Percentiles rank a stretch among this genome's conserved stretches.
phyloP scores from a whole-genome alignment of 2,888 invertebrate genomes.

The Acanthoscelides obtectus region DNA sequence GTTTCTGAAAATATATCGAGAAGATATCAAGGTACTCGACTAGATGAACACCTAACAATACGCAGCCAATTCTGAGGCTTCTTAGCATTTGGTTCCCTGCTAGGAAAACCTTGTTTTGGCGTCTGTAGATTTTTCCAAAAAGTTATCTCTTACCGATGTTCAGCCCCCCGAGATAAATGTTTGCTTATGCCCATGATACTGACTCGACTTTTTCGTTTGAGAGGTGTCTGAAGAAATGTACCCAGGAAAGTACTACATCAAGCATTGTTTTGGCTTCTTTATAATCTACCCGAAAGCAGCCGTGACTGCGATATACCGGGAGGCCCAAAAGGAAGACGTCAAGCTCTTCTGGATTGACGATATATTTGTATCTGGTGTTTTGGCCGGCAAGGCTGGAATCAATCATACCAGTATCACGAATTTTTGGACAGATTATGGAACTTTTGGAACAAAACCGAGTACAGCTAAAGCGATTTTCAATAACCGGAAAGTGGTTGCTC shows the following conservation, averaged over 20 bases:
- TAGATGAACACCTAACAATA: too few species aligned
- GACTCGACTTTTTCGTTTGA: too few species aligned
- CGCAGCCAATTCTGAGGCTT: too few species aligned
- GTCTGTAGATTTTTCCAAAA: too few species aligned
- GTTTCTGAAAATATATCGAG: too few species aligned
- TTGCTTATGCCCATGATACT: too few species aligned
- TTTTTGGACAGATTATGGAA: background rate
- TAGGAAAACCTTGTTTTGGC: too few species aligned
- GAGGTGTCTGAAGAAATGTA: conserved; percentile 56
- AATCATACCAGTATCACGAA: conserved; percentile 38
- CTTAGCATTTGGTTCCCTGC: too few species aligned
- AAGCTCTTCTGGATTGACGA: conserved; percentile 71
- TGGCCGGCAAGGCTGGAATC: conserved; percentile 53
- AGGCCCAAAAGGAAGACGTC: conserved; percentile 48
- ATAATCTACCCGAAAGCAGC: conserved; percentile 56
- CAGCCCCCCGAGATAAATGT: too few species aligned
- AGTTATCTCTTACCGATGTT: too few species aligned
- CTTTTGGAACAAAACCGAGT: background rate
- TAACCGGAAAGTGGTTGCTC: background rate
- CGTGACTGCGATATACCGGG: conserved; percentile 49
- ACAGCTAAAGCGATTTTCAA: background rate
- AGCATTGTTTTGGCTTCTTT: conserved; percentile 67
- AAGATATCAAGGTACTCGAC: too few species aligned
- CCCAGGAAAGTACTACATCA: conserved; percentile 58
- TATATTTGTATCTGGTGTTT: conserved; percentile 60